These are phyloP conservation scores for Drosophila imparisetae DNA, from an alignment of 2,888 invertebrate species.

Conservation along the genomic window DNA sequence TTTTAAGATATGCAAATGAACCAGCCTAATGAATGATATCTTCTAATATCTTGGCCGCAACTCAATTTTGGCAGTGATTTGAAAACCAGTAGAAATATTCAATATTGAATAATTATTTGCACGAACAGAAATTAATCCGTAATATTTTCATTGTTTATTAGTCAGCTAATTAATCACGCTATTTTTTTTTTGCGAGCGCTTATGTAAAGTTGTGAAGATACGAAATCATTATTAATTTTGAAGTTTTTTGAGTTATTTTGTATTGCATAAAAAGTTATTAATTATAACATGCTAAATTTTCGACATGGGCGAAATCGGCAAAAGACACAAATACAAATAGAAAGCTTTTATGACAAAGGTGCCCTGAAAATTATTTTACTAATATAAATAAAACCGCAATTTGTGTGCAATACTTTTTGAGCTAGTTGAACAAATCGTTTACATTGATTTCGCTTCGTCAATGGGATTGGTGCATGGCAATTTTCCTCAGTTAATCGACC, in stretches of 20 bases:
- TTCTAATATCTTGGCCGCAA: neutral
- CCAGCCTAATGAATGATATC: neutral
- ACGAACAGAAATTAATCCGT: neutral
- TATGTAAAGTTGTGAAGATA: neutral
- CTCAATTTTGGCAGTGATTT: neutral
- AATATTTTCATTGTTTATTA: neutral
- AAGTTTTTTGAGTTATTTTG: neutral
- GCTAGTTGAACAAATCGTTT: neutral
- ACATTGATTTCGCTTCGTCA: neutral
- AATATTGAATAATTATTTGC: neutral
- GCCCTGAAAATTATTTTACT: neutral
- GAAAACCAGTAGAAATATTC: neutral
- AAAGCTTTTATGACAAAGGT: neutral
- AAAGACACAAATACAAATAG: neutral
- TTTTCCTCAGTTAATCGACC: conserved; percentile 35
- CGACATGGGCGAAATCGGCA: neutral
- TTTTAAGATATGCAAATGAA: neutral
- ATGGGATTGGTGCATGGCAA: neutral
- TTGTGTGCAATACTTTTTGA: neutral
- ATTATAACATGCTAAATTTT: neutral
- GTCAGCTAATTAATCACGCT: neutral
- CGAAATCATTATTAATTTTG: neutral
- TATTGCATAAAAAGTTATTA: neutral
- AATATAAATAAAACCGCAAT: neutral
- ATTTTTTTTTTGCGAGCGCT: neutral